phyloP scores from a whole-genome alignment of 1,140 invertebrate genomes.

The Plodia interpunctella region DNA sequence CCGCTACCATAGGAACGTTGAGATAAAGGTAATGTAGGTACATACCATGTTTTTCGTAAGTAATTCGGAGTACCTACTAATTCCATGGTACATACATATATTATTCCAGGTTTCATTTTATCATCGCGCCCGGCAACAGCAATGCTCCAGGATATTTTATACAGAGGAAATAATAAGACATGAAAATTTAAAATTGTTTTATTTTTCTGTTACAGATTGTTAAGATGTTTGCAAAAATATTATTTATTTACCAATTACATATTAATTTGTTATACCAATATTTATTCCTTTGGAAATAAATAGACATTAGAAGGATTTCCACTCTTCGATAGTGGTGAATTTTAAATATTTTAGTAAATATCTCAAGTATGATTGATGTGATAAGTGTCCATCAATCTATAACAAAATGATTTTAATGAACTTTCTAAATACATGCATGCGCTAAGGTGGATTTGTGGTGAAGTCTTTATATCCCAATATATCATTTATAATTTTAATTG shows the following conservation, averaged over 20 bases:
- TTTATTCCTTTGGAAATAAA: neutral
- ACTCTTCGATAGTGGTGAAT: neutral
- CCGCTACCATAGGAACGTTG: no score
- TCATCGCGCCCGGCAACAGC: no score
- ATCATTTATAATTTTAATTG: conserved; percentile 49
- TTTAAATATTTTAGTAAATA: neutral
- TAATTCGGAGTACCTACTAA: no score
- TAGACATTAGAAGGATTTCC: neutral
- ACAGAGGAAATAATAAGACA: conserved; percentile 16
- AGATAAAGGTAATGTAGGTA: no score
- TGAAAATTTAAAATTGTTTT: conserved; percentile 36
- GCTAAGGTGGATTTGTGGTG: conserved; percentile 13
- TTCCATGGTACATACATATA: no score
- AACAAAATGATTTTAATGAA: neutral
- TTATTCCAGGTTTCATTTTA: no score
- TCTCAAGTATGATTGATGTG: no score
- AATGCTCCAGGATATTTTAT: neutral
- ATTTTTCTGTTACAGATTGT: conserved; percentile 51
- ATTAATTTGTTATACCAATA: conserved; percentile 25
- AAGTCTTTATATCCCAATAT: neutral
- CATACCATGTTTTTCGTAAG: no score
- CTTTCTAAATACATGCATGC: conserved; percentile 8
- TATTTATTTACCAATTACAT: conserved; percentile 42
- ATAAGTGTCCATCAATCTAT: no score
- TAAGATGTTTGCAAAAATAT: conserved; percentile 69